Evolutionary conservation across 2,797 vertebrate species (phyloP).

Genomic region (Coregonus ussuriensis): DNA sequence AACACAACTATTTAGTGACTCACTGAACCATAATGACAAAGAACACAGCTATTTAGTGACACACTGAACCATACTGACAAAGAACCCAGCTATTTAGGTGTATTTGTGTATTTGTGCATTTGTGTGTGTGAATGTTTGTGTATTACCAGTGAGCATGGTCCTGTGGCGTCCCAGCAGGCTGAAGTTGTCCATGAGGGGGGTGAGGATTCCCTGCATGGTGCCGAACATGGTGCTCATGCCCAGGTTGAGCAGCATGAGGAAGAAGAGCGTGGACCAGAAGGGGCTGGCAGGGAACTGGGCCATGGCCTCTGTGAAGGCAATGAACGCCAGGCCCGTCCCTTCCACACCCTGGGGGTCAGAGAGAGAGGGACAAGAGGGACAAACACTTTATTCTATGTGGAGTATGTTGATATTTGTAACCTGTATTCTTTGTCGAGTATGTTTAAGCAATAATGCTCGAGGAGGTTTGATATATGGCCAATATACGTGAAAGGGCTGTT

Average conservation of each 20-base stretch:
- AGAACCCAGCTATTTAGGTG: too few relatives aligned
- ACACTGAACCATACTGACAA: too few relatives aligned
- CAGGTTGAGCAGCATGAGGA: conserved; percentile 96
- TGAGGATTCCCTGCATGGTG: conserved; percentile 96
- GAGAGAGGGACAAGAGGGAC: not conserved
- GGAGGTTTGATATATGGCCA: too few relatives aligned
- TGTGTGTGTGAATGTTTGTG: not conserved
- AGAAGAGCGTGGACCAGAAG: conserved; percentile 97
- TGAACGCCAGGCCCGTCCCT: conserved; percentile 95
- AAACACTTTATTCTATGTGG: not conserved
- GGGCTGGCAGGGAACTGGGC: conserved; percentile 92
- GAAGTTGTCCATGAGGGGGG: conserved; percentile 94
- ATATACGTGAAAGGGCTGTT: too few relatives aligned
- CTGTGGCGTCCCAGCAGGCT: conserved; percentile 77
- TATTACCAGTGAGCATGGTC: conserved; percentile 73
- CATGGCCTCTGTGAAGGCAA: conserved; percentile 98
- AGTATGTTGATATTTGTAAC: too few relatives aligned
- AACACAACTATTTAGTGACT: too few relatives aligned
- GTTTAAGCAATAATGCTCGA: too few relatives aligned
- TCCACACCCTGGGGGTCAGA: conserved; percentile 84
- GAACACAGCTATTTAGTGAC: too few relatives aligned
- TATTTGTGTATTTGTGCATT: not conserved
- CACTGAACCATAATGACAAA: too few relatives aligned
- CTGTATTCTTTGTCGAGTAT: too few relatives aligned
- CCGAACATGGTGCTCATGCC: conserved; percentile 98